Percentiles rank a stretch among this genome's conserved stretches.
phyloP scores from a whole-genome alignment of 2,113 vertebrate genomes.

The Brienomyrus longianalis region DNA sequence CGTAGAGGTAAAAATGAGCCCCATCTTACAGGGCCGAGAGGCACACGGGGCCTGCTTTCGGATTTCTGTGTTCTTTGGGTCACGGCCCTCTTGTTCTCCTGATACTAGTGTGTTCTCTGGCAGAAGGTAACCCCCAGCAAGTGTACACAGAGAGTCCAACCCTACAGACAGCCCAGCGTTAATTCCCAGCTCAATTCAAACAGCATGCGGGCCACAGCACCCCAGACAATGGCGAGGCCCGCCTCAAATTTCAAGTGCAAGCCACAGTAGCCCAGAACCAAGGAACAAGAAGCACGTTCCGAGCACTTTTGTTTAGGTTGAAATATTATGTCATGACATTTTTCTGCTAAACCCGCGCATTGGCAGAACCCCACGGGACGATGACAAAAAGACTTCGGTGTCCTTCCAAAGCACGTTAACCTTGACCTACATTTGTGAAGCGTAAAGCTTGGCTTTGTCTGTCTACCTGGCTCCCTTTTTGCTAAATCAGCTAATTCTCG shows the following conservation, averaged over 20 bases:
- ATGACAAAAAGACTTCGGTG: background rate
- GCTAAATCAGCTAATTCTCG: conserved; percentile 32
- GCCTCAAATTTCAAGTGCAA: background rate
- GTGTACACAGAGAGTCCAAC: background rate
- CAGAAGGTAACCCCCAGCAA: background rate
- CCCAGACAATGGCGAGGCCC: background rate
- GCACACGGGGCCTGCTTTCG: background rate
- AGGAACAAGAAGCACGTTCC: background rate
- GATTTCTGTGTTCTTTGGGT: background rate
- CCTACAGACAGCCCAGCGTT: background rate
- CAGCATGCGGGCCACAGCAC: background rate
- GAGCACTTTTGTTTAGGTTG: background rate
- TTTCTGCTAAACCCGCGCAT: background rate
- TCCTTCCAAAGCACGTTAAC: conserved; percentile 6
- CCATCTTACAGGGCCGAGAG: background rate
- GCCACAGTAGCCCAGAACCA: background rate
- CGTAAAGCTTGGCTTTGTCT: conserved; percentile 23
- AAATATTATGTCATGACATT: background rate
- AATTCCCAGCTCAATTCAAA: background rate
- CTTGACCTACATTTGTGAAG: conserved; percentile 26
- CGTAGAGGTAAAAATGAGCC: background rate
- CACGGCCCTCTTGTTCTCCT: background rate
- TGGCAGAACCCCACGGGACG: background rate
- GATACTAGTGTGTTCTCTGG: background rate
- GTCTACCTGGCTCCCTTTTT: conserved; percentile 36